Evolutionary conservation across 2,113 vertebrate genomes (phyloP), one percentile per base, ranked within the genome.

Genomic region (Platichthys stellatus): DNA sequence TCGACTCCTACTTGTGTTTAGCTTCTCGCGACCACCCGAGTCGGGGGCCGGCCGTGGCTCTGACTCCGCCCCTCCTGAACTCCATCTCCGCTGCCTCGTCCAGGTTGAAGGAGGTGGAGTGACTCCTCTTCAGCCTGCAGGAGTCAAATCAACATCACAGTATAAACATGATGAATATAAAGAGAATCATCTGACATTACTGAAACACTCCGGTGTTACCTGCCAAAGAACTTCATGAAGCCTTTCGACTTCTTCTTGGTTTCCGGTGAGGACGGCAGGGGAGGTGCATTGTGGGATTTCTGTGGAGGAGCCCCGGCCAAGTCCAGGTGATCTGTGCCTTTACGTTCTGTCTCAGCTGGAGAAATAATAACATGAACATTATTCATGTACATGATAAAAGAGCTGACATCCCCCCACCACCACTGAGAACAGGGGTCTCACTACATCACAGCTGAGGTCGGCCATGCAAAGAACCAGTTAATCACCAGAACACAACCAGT

Each of bases 171-270:
- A 49, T 2, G 53, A 35, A 40, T 12, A 13, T 43, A 3, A 4
- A 38, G 14, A 57, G 9, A 4, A 14, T 38, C 7, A 0, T 12
- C 13, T 17, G 0, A 4, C 0, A 3, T 28, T 0, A 15, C 8
- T 18, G 51, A 20, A 45, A 20, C 12, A 60, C 8, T 4, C 20
- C 4, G 17, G 1, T 0, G 2, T 83, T 75, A 97, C 98, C 89
- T 98, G 90, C 98, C 98, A 61, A 99, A 98, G 67, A 99, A 92
- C 72, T 94, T 98, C 94, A 92, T 97, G 75, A 99, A 96, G 18
- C 98, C 98, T 76, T 93, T 95, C 63, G 97, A 90, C 87, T 98
- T 99, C 92, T 99, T 99, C 80, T 93, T 98, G 85, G 94, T 89
- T 77, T 98, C 96, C 0, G 96, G 95, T 8, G 96, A 97, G 2